A percentile compares a stretch with the other conserved stretches of the same genome.
Conservation (phyloP, 2,113 vertebrate species). For the Carettochelys insculpta region DNA sequence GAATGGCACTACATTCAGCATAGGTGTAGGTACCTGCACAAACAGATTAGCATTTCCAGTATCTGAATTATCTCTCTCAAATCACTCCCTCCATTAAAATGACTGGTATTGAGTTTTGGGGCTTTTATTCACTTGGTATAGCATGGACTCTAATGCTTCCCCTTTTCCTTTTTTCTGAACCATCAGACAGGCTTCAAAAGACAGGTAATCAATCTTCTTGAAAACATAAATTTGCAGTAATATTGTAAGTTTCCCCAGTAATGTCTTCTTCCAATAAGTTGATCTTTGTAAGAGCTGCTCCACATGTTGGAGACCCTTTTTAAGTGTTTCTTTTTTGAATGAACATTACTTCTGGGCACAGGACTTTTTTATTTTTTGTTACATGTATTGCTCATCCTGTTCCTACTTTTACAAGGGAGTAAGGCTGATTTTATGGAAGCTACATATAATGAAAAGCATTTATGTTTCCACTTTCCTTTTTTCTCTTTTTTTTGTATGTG, state of each 20-base stretch:
- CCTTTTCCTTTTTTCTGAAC: conserved; percentile 22
- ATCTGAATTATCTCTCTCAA: conserved; percentile 39
- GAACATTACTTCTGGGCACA: background rate
- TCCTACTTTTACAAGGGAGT: background rate
- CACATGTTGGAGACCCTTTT: conserved; percentile 20
- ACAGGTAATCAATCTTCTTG: background rate
- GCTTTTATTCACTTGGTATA: conserved; percentile 5
- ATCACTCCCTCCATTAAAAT: conserved; percentile 40
- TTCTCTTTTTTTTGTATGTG: background rate
- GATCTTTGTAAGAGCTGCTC: background rate
- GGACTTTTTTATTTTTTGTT: conserved; percentile 31
- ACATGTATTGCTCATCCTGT: background rate
- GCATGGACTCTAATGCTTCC: conserved; percentile 25
- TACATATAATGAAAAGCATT: background rate
- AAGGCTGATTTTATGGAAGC: background rate
- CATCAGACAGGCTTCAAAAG: conserved; percentile 22
- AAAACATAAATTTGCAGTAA: conserved; percentile 47
- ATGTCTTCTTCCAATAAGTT: conserved; percentile 3
- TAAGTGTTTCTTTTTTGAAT: conserved; percentile 7
- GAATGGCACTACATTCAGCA: conserved; percentile 45
- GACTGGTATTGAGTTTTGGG: conserved; percentile 21
- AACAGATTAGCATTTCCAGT: conserved; percentile 5
- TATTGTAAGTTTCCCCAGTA: conserved; percentile 1
- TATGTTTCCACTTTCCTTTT: background rate
- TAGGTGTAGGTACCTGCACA: conserved; percentile 18